These are phyloP conservation scores for Agrotis clavis DNA, from an alignment of 2,888 invertebrate species.

Conservation along the genomic window DNA sequence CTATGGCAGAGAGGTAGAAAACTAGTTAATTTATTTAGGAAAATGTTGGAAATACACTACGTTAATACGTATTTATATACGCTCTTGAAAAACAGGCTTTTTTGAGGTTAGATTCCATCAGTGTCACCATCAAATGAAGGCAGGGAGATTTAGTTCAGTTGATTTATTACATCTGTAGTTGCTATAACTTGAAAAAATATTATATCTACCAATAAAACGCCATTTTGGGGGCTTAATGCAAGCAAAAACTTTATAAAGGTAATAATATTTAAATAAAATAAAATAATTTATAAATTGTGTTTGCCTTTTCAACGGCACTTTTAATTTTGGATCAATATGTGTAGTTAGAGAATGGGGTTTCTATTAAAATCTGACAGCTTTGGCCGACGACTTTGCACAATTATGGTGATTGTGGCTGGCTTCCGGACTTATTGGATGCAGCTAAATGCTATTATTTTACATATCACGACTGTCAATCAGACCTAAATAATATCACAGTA, in stretches of 20 bases:
- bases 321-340: no score
- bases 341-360: no score
- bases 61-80: conserved; percentile 38
- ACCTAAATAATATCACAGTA: neutral
- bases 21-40: conserved; percentile 17
- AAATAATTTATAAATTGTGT: no score
- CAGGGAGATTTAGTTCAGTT: conserved; percentile 29
- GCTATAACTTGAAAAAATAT: neutral
- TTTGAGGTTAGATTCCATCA: conserved; percentile 49
- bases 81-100: conserved; percentile 49
- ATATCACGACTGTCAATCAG: neutral
- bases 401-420: neutral
- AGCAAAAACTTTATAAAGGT: no score
- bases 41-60: conserved; percentile 34
- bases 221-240: no score
- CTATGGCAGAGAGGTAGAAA: conserved; percentile 20
- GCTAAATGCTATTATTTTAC: neutral
- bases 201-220: no score
- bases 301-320: no score
- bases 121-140: conserved; percentile 34
- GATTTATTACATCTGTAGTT: neutral
- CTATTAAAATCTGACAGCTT: no score
- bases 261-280: no score
- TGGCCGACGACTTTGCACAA: no score
- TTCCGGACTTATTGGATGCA: neutral